Conservation (phyloP, 35 echinoderm and acorn worm genomes). For the Antedon bifida region DNA sequence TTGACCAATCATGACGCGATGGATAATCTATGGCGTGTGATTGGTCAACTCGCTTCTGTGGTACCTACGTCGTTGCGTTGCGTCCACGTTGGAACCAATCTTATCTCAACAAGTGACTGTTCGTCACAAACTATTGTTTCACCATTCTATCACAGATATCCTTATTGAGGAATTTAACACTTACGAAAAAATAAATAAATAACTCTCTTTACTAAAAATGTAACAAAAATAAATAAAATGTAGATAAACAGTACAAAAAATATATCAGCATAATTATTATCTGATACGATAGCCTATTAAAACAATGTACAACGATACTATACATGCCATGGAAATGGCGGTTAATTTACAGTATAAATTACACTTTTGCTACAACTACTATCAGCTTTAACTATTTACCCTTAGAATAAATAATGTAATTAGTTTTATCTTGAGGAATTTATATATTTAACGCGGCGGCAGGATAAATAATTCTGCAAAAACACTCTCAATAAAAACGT, state of each 20-base stretch:
- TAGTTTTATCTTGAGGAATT: background rate
- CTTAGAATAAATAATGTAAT: background rate
- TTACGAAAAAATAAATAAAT: no score
- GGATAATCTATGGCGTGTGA: no score
- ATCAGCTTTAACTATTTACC: background rate
- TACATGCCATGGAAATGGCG: background rate
- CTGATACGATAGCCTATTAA: background rate
- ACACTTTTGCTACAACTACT: background rate
- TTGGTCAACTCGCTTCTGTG: no score
- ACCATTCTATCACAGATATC: no score
- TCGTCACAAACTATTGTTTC: no score
- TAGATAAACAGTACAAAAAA: background rate
- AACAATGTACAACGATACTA: background rate
- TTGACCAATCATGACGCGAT: no score
- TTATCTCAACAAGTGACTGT: no score
- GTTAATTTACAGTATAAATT: slow-evolving; percentile 2
- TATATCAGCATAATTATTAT: background rate
- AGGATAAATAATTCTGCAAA: background rate
- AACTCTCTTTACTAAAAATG: no score
- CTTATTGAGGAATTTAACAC: no score
- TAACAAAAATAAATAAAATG: no score
- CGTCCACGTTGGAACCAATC: no score
- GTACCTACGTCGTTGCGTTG: no score
- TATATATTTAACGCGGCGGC: background rate
- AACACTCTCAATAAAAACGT: background rate